Percentiles rank a stretch among this genome's conserved stretches.
Conservation (phyloP, 2,797 vertebrate species). For the Tapera naevia region DNA sequence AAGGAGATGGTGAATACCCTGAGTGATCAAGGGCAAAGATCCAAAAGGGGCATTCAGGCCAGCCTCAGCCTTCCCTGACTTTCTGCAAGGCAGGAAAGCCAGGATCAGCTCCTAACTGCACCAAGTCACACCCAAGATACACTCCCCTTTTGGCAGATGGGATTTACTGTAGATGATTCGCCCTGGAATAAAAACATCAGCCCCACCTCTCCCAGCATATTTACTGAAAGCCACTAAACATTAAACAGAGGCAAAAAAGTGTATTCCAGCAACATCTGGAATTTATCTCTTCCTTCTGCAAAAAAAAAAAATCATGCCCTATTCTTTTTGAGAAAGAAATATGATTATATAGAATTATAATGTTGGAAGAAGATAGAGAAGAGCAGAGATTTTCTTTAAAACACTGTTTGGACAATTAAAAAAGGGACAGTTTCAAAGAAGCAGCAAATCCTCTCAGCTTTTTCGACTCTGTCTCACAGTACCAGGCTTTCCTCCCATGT, state of each 20-base stretch:
- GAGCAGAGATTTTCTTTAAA: slow-evolving; percentile 44
- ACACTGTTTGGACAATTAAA: slow-evolving; percentile 6
- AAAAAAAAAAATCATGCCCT: neutral
- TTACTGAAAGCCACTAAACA: slow-evolving; percentile 28
- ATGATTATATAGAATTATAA: slow-evolving; percentile 49
- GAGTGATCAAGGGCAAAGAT: neutral
- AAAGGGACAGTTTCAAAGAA: slow-evolving; percentile 25
- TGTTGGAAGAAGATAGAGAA: slow-evolving; percentile 25
- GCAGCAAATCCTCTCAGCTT: slow-evolving; percentile 30
- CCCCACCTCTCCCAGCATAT: slow-evolving; percentile 12
- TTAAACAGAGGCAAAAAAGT: slow-evolving; percentile 20
- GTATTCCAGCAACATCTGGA: slow-evolving; percentile 55
- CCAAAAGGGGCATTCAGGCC: neutral
- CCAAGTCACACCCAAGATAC: neutral
- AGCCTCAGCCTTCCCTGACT: neutral
- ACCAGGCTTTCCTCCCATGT: neutral
- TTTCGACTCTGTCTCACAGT: neutral
- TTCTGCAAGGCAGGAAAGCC: neutral
- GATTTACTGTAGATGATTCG: neutral
- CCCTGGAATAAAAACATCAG: slow-evolving; percentile 25
- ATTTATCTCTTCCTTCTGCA: neutral
- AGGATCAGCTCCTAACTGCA: neutral
- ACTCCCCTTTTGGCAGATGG: neutral
- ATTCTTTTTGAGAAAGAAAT: slow-evolving; percentile 59
- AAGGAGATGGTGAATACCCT: fast-evolving